Conservation (phyloP, 2,113 vertebrate genomes). For the Notiomystis cincta region DNA sequence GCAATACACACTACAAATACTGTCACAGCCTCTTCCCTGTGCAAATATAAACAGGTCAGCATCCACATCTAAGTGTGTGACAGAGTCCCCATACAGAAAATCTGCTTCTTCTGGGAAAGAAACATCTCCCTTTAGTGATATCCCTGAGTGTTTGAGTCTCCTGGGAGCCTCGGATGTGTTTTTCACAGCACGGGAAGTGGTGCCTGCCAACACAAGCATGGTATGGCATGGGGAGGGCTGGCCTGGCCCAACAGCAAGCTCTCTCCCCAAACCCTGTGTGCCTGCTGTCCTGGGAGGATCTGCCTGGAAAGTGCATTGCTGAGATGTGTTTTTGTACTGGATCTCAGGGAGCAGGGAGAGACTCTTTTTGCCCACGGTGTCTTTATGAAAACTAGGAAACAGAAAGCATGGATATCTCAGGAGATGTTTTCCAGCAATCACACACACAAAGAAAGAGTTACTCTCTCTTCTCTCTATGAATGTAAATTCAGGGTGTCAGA, state of each 20-base stretch:
- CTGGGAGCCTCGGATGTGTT: background rate
- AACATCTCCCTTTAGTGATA: background rate
- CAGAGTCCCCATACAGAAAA: background rate
- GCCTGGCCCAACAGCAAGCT: background rate
- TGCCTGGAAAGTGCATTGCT: background rate
- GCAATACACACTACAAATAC: background rate
- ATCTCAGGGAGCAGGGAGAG: background rate
- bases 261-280: rapidly evolving
- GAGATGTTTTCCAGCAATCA: background rate
- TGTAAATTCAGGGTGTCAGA: background rate
- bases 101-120: background rate
- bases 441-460: background rate
- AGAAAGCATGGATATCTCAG: background rate
- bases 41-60: background rate
- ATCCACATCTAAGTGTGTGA: background rate
- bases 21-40: background rate
- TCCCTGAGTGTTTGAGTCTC: background rate
- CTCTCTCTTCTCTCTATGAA: background rate
- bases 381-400: background rate
- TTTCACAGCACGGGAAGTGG: background rate
- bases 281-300: background rate
- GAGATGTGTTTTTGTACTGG: background rate
- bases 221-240: background rate
- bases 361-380: background rate
- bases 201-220: background rate